These are phyloP conservation scores for Tenthredo scrophulariae DNA, from an alignment of 2,888 invertebrate genomes.

Conservation along the genomic window DNA sequence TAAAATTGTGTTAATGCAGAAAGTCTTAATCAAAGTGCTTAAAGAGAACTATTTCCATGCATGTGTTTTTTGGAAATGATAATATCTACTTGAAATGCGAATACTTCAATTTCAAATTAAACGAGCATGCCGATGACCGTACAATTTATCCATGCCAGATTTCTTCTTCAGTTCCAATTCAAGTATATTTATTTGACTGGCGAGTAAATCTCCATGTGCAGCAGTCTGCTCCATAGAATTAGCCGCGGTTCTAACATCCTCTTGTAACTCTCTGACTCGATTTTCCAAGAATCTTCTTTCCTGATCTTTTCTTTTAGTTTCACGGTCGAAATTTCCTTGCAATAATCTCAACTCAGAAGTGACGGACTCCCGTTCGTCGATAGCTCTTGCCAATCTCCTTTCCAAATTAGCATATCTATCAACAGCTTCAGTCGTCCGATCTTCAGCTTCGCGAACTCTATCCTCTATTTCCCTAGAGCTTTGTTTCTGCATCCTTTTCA, in stretches of 20 bases:
- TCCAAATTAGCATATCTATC: slow-evolving; percentile 71
- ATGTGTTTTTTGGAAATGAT: background rate
- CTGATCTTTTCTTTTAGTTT: slow-evolving; percentile 81
- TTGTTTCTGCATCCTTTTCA: slow-evolving; percentile 65
- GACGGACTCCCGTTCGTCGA: slow-evolving; percentile 80
- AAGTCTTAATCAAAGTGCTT: background rate
- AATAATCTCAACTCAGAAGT: slow-evolving; percentile 82
- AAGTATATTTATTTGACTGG: slow-evolving; percentile 68
- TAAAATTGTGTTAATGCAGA: background rate
- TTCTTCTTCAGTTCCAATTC: slow-evolving; percentile 69
- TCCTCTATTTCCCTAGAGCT: slow-evolving; percentile 65
- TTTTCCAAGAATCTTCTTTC: slow-evolving; percentile 79
- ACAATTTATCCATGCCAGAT: slow-evolving; percentile 61
- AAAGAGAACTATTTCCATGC: background rate
- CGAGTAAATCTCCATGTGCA: slow-evolving; percentile 66
- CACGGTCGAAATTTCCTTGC: slow-evolving; percentile 80
- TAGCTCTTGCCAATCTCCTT: slow-evolving; percentile 66
- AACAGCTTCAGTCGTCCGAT: slow-evolving; percentile 68
- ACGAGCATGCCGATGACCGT: slow-evolving; percentile 53
- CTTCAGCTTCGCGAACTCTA: slow-evolving; percentile 67
- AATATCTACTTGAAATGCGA: background rate
- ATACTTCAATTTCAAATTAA: background rate
- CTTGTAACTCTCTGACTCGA: slow-evolving; percentile 76
- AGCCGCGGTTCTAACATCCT: slow-evolving; percentile 74
- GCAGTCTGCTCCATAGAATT: slow-evolving; percentile 69